These are phyloP conservation scores for Caerostris darwini DNA, from an alignment of 1,140 invertebrate species.

Conservation along the genomic window DNA sequence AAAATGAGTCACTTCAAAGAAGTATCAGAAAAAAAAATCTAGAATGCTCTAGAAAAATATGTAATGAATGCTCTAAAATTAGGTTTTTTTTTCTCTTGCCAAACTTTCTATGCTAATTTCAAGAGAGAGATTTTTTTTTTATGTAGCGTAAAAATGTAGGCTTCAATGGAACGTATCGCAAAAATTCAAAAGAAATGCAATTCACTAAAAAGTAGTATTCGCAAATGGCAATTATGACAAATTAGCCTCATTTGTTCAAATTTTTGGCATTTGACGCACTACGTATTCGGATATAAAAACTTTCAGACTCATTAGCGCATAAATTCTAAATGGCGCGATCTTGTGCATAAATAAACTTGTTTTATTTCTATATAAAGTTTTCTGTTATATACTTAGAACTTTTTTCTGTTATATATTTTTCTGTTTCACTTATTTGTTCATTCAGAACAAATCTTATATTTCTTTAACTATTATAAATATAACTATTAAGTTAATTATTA, in stretches of 20 bases:
- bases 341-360: not conserved
- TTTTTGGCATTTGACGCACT: not conserved
- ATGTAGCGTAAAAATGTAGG: not conserved
- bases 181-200: not conserved
- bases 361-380: too few relatives aligned
- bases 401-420: too few relatives aligned
- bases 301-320: not conserved
- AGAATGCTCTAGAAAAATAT: constrained; percentile 62
- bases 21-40: constrained; percentile 24
- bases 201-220: constrained; percentile 23
- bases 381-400: too few relatives aligned
- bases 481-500: too few relatives aligned
- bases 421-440: too few relatives aligned
- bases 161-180: not conserved
- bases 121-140: constrained; percentile 14
- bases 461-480: too few relatives aligned
- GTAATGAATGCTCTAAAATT: constrained; percentile 64
- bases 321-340: not conserved
- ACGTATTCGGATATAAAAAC: not conserved
- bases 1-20: constrained; percentile 61
- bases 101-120: constrained; percentile 48
- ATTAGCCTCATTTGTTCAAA: constrained; percentile 53
- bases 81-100: constrained; percentile 39
- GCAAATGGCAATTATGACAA: constrained; percentile 58
- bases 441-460: too few relatives aligned